phyloP scores from a whole-genome alignment of 1,140 invertebrate genomes.

The Solenopsis fugax region DNA sequence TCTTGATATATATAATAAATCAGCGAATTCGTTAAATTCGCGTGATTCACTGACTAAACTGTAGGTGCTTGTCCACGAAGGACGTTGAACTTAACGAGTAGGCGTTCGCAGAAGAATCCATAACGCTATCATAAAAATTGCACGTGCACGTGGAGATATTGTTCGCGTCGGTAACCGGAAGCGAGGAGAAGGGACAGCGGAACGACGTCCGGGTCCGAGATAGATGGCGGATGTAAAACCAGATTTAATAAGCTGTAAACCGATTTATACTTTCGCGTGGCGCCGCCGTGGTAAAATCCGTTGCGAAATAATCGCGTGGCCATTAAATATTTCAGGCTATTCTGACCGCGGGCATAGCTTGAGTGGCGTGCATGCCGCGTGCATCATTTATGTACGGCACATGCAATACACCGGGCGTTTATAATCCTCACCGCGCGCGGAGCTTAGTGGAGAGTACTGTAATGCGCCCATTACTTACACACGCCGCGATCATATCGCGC shows the following conservation, averaged over 20 bases:
- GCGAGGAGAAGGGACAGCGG: background rate
- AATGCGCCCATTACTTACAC: constrained; percentile 54
- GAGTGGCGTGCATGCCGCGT: constrained; percentile 28
- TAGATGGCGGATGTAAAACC: constrained; percentile 13
- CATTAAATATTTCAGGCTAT: constrained; percentile 68
- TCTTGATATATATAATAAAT: constrained; percentile 4
- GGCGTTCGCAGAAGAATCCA: constrained; percentile 12
- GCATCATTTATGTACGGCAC: constrained; percentile 45
- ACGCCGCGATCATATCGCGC: constrained; percentile 38
- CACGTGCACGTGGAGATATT: background rate
- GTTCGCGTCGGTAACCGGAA: background rate
- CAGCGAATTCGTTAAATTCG: constrained; percentile 15
- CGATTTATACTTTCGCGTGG: constrained; percentile 48
- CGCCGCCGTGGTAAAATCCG: background rate
- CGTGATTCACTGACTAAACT: constrained; percentile 3
- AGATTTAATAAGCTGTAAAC: constrained; percentile 48
- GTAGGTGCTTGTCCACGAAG: background rate
- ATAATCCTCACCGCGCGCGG: constrained; percentile 61
- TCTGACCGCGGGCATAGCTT: constrained; percentile 53
- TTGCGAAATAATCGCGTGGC: constrained; percentile 45
- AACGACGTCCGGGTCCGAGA: background rate
- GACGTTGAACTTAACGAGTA: constrained; percentile 34
- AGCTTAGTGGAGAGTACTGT: constrained; percentile 58
- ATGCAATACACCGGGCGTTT: constrained; percentile 51
- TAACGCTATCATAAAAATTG: constrained; percentile 47